phyloP scores from a whole-genome alignment of 2,797 vertebrate species.

The Polyboroides typus region DNA sequence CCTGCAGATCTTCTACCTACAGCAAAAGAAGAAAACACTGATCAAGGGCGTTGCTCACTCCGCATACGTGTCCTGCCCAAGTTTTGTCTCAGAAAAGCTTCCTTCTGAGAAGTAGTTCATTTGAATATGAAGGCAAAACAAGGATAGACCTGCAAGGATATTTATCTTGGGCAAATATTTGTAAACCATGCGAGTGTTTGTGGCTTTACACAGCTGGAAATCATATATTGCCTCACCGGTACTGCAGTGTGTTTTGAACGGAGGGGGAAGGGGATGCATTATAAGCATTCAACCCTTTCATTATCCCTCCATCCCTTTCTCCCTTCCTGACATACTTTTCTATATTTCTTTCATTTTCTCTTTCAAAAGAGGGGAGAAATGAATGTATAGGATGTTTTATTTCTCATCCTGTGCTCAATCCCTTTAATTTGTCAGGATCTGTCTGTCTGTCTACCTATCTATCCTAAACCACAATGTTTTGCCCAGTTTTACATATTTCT shows the following conservation, averaged over 20 bases:
- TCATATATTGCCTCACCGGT: not conserved
- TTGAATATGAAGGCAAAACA: not conserved
- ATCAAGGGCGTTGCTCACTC: not conserved
- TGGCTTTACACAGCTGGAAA: conserved; percentile 5
- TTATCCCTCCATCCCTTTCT: not conserved
- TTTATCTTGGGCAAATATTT: not conserved
- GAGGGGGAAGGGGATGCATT: not conserved
- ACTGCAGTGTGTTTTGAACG: not conserved
- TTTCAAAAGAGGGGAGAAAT: not conserved
- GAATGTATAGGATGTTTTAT: not conserved
- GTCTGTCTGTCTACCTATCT: not conserved
- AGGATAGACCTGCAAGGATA: not conserved
- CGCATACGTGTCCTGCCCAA: not conserved
- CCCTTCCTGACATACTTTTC: not conserved
- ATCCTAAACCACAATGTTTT: not conserved
- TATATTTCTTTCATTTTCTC: not conserved
- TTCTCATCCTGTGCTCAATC: not conserved
- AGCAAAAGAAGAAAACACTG: not conserved
- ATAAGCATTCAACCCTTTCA: not conserved
- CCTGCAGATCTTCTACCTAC: not conserved
- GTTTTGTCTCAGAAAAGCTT: not conserved
- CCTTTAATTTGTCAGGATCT: not conserved
- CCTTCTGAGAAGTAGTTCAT: not conserved
- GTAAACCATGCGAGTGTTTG: not conserved
- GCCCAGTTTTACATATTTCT: not conserved